Conservation (phyloP, 2,113 vertebrate species). For the Ciconia boyciana region DNA sequence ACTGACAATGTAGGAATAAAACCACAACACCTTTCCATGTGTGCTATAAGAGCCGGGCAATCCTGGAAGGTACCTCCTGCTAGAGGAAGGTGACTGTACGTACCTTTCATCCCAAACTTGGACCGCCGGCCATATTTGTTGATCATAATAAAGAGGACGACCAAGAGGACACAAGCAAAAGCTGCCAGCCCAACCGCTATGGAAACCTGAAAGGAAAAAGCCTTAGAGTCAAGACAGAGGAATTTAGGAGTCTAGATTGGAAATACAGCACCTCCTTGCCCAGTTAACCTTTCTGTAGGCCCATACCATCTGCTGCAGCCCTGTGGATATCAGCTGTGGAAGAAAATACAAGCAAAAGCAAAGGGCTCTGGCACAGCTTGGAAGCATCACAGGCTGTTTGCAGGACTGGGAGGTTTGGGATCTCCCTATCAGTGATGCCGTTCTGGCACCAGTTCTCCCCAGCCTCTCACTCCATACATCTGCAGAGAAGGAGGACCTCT, state of each 20-base stretch:
- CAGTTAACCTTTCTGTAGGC: background rate
- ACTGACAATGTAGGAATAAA: background rate
- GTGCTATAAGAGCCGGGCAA: background rate
- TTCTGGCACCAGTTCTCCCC: background rate
- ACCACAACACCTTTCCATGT: background rate
- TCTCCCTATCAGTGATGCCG: background rate
- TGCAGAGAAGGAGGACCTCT: background rate
- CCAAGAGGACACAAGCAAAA: constrained; percentile 92
- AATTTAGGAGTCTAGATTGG: background rate
- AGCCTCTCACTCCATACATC: background rate
- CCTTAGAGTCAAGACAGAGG: background rate
- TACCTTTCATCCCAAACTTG: constrained; percentile 99
- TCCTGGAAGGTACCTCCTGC: constrained; percentile 34
- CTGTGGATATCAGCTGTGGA: background rate
- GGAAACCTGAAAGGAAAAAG: constrained; percentile 81
- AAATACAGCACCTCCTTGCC: background rate
- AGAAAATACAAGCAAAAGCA: background rate
- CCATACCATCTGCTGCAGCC: background rate
- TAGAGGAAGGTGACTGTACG: background rate
- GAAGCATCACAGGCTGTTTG: background rate
- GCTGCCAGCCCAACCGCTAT: constrained; percentile 94
- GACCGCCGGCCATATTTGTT: constrained; percentile 97
- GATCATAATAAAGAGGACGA: constrained; percentile 95
- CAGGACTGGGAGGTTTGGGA: background rate
- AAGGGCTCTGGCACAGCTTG: background rate